Conservation (phyloP, 2,797 vertebrate genomes). For the Pseudomugil gertrudae region DNA sequence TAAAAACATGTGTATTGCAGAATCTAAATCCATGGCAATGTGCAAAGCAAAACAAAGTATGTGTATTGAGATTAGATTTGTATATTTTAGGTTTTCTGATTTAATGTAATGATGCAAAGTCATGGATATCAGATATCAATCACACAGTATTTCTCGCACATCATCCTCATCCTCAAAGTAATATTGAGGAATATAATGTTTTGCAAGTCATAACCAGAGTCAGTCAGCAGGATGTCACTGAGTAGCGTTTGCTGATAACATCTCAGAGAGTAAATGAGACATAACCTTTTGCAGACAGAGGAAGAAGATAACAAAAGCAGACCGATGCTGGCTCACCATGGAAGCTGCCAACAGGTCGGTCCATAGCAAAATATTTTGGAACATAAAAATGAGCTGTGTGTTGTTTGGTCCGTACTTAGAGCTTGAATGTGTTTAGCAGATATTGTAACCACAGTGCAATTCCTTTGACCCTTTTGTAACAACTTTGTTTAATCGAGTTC, state of each 20-base stretch:
- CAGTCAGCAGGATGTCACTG: constrained; percentile 15
- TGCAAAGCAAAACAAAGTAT: not conserved
- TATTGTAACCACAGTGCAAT: constrained; percentile 14
- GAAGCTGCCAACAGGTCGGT: constrained; percentile 10
- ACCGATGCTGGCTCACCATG: constrained; percentile 19
- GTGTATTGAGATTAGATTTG: not conserved
- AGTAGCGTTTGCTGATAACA: constrained; percentile 15
- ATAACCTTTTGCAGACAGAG: constrained; percentile 40
- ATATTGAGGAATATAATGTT: constrained; percentile 24
- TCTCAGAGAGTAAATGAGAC: constrained; percentile 52
- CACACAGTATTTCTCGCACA: constrained; percentile 8
- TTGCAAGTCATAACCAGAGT: constrained; percentile 29
- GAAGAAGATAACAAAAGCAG: constrained; percentile 26
- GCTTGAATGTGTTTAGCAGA: constrained; percentile 1
- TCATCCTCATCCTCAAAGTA: constrained; percentile 10
- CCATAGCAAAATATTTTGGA: not conserved
- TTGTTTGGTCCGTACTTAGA: constrained; percentile 14
- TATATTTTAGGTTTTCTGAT: not conserved
- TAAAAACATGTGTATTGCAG: not conserved
- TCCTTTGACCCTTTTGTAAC: not conserved
- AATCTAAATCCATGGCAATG: not conserved
- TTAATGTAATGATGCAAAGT: constrained; percentile 6
- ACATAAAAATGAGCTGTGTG: constrained; percentile 4
- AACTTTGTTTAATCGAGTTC: constrained; percentile 8
- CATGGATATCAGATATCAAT: constrained; percentile 11